Evolutionary conservation across 1,140 invertebrate genomes (phyloP).

Genomic region (Drosophila repletoides): DNA sequence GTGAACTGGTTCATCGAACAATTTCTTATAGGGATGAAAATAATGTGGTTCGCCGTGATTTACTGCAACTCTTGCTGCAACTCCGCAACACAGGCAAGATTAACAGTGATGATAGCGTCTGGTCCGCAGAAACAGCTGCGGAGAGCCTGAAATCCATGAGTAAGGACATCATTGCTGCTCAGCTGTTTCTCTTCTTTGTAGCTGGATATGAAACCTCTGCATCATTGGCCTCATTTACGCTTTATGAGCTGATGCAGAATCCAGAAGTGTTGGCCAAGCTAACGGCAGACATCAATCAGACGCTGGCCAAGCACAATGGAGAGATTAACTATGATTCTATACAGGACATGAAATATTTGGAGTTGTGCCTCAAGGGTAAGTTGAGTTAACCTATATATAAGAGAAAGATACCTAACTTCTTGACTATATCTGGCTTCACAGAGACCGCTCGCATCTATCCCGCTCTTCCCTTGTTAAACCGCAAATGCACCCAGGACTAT

Average conservation of each 20-base stretch:
- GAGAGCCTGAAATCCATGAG: conserved; percentile 70
- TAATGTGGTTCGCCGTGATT: conserved; percentile 83
- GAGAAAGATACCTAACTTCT: too few species aligned
- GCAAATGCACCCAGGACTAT: conserved; percentile 82
- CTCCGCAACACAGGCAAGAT: conserved; percentile 83
- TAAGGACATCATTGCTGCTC: conserved; percentile 84
- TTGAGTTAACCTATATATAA: background rate
- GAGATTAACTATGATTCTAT: conserved; percentile 84
- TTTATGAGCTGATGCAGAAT: conserved; percentile 84
- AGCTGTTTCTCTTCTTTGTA: conserved; percentile 86
- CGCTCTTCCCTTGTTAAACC: conserved; percentile 83
- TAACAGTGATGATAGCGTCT: conserved; percentile 54
- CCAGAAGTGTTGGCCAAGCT: conserved; percentile 52
- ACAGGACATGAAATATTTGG: conserved; percentile 84
- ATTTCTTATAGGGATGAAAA: conserved; percentile 83
- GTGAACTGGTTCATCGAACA: conserved; percentile 83
- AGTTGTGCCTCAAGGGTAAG: conserved; percentile 83
- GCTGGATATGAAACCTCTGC: conserved; percentile 90
- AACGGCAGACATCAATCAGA: conserved; percentile 83
- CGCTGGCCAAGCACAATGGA: conserved; percentile 80
- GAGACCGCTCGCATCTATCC: conserved; percentile 86
- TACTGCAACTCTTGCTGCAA: conserved; percentile 84
- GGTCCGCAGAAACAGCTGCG: conserved; percentile 48
- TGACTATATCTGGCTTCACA: too few species aligned
- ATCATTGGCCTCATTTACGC: conserved; percentile 84